Base-by-base conservation (phyloP, 2,113 vertebrate species). In the Myotis brandtii region DNA sequence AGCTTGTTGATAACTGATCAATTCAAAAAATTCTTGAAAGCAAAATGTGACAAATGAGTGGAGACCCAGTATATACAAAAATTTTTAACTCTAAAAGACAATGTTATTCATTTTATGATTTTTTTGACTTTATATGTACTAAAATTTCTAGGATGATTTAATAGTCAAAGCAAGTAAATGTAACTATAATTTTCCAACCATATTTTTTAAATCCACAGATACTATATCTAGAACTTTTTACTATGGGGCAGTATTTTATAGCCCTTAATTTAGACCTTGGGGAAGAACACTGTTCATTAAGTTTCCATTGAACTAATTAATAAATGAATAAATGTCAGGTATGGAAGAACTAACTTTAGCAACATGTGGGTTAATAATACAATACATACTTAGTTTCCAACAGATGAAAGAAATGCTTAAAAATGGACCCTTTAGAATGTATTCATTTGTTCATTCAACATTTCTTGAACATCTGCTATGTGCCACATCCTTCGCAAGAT, bases 121-220 rank as follows among this genome's bases (percentile, higher is more conserved):
- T 5, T 43, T 16, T 34, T 43, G 9, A 80, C 30, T 94, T 96
- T 89, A 86, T n/a, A 72, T 3, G 1, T 40, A 70, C 11, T 84
- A 81, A 88, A 90, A 80, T 6, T 59, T 89, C 27, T 66, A 91
- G 50, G 43, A 76, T 89, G 50, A 84, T 56, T 92, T 79, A 75
- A 73, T 25, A 80, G 30, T 82, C 16, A 72, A 96, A 86, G 50
- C 32, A 86, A 89, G 32, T 72, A 56, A 86, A 91, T 6, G 18
- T 56, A 23, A 37, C 16, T 81, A 43, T 48, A 66, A 40, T 73
- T 94, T 96, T 73, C 56, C 34, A 86, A 40, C 13, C 64, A 11
- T n/a, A 17, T 52, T 86, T 96, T 84, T 17, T 2, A 95, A 97
- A 70, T 87, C 20, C 4, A 13, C 64, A 14, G 52, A 32, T 76